Percentiles rank a stretch among this genome's conserved stretches.
Conservation (phyloP, 2,888 invertebrate genomes). For the Sinotaia quadrata region DNA sequence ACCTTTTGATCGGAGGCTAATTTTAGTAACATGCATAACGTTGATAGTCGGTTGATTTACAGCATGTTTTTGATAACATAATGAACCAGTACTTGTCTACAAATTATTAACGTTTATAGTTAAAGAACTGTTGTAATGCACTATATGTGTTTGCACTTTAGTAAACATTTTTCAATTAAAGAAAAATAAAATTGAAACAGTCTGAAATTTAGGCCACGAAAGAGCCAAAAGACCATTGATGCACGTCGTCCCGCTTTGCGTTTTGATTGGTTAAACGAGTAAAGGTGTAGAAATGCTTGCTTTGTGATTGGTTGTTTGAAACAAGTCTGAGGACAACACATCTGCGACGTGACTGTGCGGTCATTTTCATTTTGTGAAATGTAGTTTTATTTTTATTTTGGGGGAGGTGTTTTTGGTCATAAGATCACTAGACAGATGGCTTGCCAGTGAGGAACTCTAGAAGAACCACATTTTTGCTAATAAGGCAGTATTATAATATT, state of each 20-base stretch:
- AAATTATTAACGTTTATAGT: constrained; percentile 20
- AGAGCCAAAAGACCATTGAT: constrained; percentile 32
- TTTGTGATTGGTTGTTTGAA: constrained; percentile 38
- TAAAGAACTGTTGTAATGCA: constrained; percentile 28
- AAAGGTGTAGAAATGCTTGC: not conserved
- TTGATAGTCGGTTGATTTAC: constrained; percentile 39
- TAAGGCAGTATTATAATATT: too few species aligned
- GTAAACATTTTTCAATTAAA: constrained; percentile 22
- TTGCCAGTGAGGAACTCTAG: too few species aligned
- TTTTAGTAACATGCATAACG: constrained; percentile 43
- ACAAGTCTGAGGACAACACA: too few species aligned
- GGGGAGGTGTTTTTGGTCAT: not conserved
- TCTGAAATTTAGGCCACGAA: constrained; percentile 24
- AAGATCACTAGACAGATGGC: not conserved
- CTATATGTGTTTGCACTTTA: constrained; percentile 18
- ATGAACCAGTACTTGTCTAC: not conserved
- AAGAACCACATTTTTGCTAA: too few species aligned
- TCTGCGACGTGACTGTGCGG: too few species aligned
- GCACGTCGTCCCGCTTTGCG: constrained; percentile 43
- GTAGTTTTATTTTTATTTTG: not conserved
- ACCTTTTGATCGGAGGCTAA: constrained; percentile 41
- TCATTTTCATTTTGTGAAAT: too few species aligned
- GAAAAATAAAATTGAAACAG: constrained; percentile 26
- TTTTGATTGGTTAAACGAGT: constrained; percentile 47
- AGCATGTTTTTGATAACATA: constrained; percentile 4